Evolutionary conservation across 1,140 invertebrate genomes (phyloP), one percentile per base, ranked within the genome.

Genomic region (Lycorma delicatula): DNA sequence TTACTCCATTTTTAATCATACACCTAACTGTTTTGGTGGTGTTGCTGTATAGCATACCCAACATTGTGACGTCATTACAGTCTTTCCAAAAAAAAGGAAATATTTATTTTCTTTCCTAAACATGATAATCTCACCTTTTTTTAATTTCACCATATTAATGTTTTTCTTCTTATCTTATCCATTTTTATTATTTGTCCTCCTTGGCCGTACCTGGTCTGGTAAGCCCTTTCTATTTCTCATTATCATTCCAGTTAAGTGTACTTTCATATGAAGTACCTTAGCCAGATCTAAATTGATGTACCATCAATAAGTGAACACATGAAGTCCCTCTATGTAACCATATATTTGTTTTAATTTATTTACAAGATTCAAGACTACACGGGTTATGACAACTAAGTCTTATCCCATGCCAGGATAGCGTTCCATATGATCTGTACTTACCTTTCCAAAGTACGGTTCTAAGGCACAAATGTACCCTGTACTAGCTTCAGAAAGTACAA

Each of bases 261-360:
- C 27, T 27, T 51, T 27, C 27, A 7, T 29, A 16, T 27, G 7
- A 11, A 51, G 16, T 28, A 28, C 49, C 27, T 29, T 5, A 29
- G 49, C 51, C 12, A 54, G 22, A 16, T 54, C 51, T 4, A 54
- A 18, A 22, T 38, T 54, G 9, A 34, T 54, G 31, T 54, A 54
- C 3, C 34, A 54, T 12, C 28, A 5, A 38, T 54, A 28, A 9
- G 51, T 54, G 16, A 38, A 54, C 11, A 54, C 18, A 38, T 54
- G 51, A 9, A 54, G 22, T 3, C 51, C 51, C 23, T 38, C 49
- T 9, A 49, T 11, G 20, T 20, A 16, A 5, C 26, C 29, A 38
- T 54, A 38, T 5, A 12, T 16, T 18, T 34, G 2, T 25, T 23
- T 18, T 2, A 54, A 23, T 23, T 49, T 49, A 22, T 49, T 11